phyloP scores from a whole-genome alignment of 2,797 vertebrate species.

The Choloepus didactylus region DNA sequence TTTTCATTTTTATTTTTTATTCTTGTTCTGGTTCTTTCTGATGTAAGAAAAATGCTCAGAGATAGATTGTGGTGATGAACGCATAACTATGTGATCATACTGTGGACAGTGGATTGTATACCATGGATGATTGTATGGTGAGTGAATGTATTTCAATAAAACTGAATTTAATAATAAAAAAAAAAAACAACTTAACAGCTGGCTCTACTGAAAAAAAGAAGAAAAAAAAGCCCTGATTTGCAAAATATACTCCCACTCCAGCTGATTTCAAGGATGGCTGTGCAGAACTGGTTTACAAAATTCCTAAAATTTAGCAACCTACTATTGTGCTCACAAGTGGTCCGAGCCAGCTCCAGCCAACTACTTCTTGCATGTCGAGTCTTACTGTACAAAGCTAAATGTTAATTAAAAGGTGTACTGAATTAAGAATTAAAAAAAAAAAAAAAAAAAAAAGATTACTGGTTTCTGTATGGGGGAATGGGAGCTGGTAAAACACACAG shows the following conservation, averaged over 20 bases:
- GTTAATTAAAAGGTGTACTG: neutral
- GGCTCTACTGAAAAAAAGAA: neutral
- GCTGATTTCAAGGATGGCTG: neutral
- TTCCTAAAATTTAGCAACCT: neutral
- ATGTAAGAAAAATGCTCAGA: too few species aligned
- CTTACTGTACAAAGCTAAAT: neutral
- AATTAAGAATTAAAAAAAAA: neutral
- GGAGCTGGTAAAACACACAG: too few species aligned
- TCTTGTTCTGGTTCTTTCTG: too few species aligned
- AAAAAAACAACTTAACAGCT: neutral
- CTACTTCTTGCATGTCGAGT: accelerated
- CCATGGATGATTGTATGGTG: too few species aligned
- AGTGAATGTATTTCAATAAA: too few species aligned
- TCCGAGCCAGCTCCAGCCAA: neutral
- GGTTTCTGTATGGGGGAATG: too few species aligned
- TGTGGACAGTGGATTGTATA: too few species aligned
- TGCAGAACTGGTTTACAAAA: neutral
- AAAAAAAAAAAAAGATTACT: too few species aligned
- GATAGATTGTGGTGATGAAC: too few species aligned
- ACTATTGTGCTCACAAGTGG: neutral
- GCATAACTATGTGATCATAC: too few species aligned
- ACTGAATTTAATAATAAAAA: too few species aligned
- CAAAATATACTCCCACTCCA: neutral
- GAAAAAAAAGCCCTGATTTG: neutral
- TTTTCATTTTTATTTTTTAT: too few species aligned